phyloP scores from a whole-genome alignment of 2,888 invertebrate genomes.

The Pelosia muscerda region DNA sequence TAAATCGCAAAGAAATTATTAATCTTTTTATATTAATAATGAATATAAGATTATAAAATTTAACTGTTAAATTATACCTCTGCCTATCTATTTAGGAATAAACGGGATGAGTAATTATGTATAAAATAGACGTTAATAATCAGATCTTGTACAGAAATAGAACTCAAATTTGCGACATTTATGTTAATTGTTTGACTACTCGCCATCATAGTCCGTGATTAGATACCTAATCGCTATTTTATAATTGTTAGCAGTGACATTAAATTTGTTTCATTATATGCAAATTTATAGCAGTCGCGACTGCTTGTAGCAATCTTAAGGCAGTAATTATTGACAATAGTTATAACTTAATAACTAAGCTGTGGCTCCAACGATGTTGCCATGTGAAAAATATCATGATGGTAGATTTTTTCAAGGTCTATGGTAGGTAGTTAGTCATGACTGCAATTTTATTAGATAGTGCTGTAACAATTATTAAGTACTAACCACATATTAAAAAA shows the following conservation, averaged over 20 bases:
- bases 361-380: conserved; percentile 21
- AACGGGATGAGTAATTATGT: not conserved
- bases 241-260: conserved; percentile 47
- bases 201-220: not conserved
- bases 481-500: too few relatives aligned
- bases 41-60: too few relatives aligned
- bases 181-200: not conserved
- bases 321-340: conserved; percentile 34
- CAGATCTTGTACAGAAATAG: not conserved
- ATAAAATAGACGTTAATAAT: not conserved
- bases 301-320: conserved; percentile 27
- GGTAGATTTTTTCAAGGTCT: conserved; percentile 12
- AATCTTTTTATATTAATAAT: too few relatives aligned
- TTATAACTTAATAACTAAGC: conserved; percentile 42
- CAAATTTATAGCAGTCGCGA: conserved; percentile 42
- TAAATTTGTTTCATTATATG: conserved; percentile 54
- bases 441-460: not conserved
- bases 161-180: not conserved
- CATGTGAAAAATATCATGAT: conserved; percentile 23
- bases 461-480: too few relatives aligned
- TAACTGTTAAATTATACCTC: too few relatives aligned
- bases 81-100: too few relatives aligned
- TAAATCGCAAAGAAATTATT: too few relatives aligned
- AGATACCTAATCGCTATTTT: conserved; percentile 27
- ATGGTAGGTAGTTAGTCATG: not conserved